Evolutionary conservation across 2,888 invertebrate species (phyloP).

Genomic region (Ypsolopha scabrella): DNA sequence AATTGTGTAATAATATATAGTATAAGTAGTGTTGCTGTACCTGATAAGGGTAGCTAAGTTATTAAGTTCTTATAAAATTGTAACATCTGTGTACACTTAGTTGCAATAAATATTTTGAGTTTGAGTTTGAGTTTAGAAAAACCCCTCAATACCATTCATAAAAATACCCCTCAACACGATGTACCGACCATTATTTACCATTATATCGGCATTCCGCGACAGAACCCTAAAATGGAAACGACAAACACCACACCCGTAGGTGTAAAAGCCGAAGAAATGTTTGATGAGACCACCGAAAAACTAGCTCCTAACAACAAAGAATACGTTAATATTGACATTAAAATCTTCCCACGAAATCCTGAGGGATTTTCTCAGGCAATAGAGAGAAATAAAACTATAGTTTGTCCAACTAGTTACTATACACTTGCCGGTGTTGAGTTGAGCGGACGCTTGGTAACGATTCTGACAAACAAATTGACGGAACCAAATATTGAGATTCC

Average conservation of each 20-base stretch:
- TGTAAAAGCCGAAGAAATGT: constrained; percentile 54
- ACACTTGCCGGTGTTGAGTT: neutral
- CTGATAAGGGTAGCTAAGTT: too few relatives aligned
- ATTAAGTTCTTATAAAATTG: too few relatives aligned
- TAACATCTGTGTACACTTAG: too few relatives aligned
- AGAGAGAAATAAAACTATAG: constrained; percentile 27
- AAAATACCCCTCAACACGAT: constrained; percentile 58
- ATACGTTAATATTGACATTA: constrained; percentile 16
- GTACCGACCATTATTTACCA: constrained; percentile 59
- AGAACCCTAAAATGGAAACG: constrained; percentile 57
- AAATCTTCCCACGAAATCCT: constrained; percentile 65
- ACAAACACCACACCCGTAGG: constrained; percentile 54
- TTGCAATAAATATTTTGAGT: too few relatives aligned
- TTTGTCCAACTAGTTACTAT: constrained; percentile 30
- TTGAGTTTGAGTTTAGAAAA: too few relatives aligned
- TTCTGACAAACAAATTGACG: constrained; percentile 52
- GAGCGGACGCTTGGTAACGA: constrained; percentile 44
- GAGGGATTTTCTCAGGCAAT: constrained; percentile 51
- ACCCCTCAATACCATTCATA: constrained; percentile 42
- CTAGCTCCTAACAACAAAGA: constrained; percentile 44
- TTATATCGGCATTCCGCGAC: constrained; percentile 59
- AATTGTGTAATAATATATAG: too few relatives aligned
- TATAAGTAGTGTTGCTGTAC: too few relatives aligned
- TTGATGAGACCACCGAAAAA: constrained; percentile 42
- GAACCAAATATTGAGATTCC: constrained; percentile 43